Evolutionary conservation across 64 coral and sea anemone species (phyloP).

Genomic region (Dendrophyllia cribrosa): DNA sequence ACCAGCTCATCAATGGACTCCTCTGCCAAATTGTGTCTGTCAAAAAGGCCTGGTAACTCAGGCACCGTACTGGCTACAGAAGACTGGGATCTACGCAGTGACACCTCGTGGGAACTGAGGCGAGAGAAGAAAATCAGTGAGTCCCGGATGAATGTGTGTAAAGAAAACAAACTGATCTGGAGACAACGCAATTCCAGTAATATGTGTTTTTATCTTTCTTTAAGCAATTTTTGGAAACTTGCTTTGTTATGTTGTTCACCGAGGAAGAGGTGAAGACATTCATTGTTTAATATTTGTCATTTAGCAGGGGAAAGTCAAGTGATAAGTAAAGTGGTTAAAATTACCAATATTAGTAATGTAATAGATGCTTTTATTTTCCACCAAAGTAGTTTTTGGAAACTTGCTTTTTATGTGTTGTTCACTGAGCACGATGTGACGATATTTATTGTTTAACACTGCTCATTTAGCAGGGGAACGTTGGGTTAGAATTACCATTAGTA

Average conservation of each 20-base stretch:
- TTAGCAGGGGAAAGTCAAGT: neutral
- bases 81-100: slow-evolving; percentile 63
- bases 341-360: too few relatives aligned
- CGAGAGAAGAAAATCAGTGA: neutral
- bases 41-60: slow-evolving; percentile 8
- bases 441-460: too few relatives aligned
- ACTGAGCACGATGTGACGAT: too few relatives aligned
- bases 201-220: too few relatives aligned
- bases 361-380: too few relatives aligned
- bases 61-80: slow-evolving; percentile 36
- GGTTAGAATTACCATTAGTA: too few relatives aligned
- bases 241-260: neutral
- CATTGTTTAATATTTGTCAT: neutral
- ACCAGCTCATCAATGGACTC: slow-evolving; percentile 46
- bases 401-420: too few relatives aligned
- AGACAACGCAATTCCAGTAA: neutral
- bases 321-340: neutral
- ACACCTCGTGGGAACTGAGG: slow-evolving; percentile 73
- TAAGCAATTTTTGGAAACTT: neutral
- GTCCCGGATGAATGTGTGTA: neutral
- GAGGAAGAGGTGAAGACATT: neutral
- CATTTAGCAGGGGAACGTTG: too few relatives aligned
- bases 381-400: too few relatives aligned
- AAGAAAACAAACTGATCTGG: neutral
- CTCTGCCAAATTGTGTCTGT: slow-evolving; percentile 32